Evolutionary conservation across 2,113 vertebrate genomes (phyloP).

Genomic region (Pseudolaguvia tuberculata): DNA sequence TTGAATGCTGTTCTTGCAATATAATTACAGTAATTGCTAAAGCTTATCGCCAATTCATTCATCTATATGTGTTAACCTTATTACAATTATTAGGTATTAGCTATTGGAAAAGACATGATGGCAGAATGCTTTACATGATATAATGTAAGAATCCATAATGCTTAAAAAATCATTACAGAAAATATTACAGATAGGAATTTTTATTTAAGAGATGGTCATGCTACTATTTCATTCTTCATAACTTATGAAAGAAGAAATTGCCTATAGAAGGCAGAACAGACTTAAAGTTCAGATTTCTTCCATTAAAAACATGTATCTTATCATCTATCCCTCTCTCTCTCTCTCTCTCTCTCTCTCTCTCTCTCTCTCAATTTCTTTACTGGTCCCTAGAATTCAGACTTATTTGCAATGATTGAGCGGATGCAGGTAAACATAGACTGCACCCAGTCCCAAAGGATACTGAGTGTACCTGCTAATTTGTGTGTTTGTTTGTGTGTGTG

Average conservation of each 20-base stretch:
- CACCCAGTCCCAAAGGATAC: not conserved
- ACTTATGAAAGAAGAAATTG: not conserved
- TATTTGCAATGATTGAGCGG: constrained; percentile 89
- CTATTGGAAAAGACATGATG: not conserved
- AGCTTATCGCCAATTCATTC: not conserved
- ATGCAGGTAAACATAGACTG: constrained; percentile 73
- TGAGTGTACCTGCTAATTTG: constrained; percentile 19
- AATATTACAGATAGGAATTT: not conserved
- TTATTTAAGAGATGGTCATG: not conserved
- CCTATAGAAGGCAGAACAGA: not conserved
- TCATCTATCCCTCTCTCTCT: constrained; percentile 23
- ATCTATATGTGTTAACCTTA: not conserved
- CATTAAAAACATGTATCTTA: not conserved
- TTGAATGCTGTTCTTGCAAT: not conserved
- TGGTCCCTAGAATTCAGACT: constrained; percentile 73
- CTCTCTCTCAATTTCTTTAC: constrained; percentile 18
- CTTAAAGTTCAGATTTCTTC: not conserved
- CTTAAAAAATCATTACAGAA: too few species aligned
- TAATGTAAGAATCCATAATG: not conserved
- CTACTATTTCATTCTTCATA: constrained; percentile 22
- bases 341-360: constrained; percentile 37
- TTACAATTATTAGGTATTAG: not conserved
- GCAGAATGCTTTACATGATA: not conserved
- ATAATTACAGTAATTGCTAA: constrained; percentile 9
- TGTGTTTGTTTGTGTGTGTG: not conserved